Evolutionary conservation across 1,140 invertebrate species (phyloP).

Genomic region (Luehdorfia chinensis): DNA sequence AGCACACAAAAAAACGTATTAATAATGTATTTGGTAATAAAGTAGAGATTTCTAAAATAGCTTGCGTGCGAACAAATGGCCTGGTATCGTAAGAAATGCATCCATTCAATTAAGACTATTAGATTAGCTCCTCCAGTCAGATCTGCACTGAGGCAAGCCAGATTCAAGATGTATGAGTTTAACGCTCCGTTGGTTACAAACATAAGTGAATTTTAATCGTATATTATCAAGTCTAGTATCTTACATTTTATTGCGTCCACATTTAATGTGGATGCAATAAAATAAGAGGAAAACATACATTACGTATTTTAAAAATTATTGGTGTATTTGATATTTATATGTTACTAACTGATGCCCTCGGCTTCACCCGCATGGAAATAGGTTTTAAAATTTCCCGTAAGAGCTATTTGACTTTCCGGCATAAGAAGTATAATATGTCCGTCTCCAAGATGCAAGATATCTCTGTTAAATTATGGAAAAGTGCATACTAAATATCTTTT

Average conservation of each 20-base stretch:
- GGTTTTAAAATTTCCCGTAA: too few relatives aligned
- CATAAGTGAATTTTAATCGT: neutral
- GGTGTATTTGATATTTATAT: too few relatives aligned
- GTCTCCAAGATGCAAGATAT: too few relatives aligned
- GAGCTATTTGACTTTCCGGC: too few relatives aligned
- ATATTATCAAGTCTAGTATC: slow-evolving; percentile 5
- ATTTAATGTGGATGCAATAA: too few relatives aligned
- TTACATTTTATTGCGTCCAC: neutral
- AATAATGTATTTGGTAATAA: slow-evolving; percentile 4
- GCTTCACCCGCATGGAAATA: too few relatives aligned
- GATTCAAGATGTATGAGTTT: slow-evolving; percentile 22
- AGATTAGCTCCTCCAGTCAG: slow-evolving; percentile 32
- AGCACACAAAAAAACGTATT: neutral
- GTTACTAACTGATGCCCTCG: too few relatives aligned
- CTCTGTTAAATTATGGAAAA: too few relatives aligned
- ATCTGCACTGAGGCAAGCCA: slow-evolving; percentile 21
- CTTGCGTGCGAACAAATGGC: slow-evolving; percentile 20
- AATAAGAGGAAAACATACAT: too few relatives aligned
- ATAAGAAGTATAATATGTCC: too few relatives aligned
- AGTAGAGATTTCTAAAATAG: slow-evolving; percentile 28
- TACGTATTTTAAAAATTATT: too few relatives aligned
- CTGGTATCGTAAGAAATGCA: slow-evolving; percentile 43
- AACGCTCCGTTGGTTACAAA: slow-evolving; percentile 24
- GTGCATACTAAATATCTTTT: too few relatives aligned
- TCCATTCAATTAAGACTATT: slow-evolving; percentile 45